Percentiles rank a stretch among this genome's conserved stretches.
phyloP scores from a whole-genome alignment of 92 coral and sea anemone species.

The Porites evermanni region DNA sequence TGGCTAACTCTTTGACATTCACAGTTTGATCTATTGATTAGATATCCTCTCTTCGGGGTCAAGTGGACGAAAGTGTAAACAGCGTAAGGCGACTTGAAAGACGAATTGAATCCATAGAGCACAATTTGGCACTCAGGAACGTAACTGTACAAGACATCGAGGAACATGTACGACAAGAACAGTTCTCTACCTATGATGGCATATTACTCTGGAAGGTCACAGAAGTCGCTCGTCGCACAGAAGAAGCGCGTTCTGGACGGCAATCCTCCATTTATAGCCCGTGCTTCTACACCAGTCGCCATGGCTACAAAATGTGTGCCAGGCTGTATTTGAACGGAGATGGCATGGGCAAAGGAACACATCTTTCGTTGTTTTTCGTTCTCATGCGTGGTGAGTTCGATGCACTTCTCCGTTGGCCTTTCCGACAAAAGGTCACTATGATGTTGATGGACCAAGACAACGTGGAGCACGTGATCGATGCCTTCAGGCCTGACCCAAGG shows the following conservation, averaged over 20 bases:
- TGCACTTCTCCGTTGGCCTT: slow-evolving; percentile 89
- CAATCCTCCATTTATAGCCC: slow-evolving; percentile 69
- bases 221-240: slow-evolving; percentile 52
- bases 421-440: slow-evolving; percentile 82
- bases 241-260: slow-evolving; percentile 61
- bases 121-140: slow-evolving; percentile 39
- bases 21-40: neutral
- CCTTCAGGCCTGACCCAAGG: slow-evolving; percentile 91
- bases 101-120: slow-evolving; percentile 47
- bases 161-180: slow-evolving; percentile 24
- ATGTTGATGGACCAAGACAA: slow-evolving; percentile 83
- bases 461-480: slow-evolving; percentile 86
- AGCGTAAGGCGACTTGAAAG: slow-evolving; percentile 45
- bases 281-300: slow-evolving; percentile 63
- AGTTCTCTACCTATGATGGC: slow-evolving; percentile 50
- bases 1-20: neutral
- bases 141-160: slow-evolving; percentile 49
- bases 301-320: slow-evolving; percentile 77
- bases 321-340: slow-evolving; percentile 72
- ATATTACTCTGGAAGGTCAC: slow-evolving; percentile 63
- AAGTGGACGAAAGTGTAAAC: slow-evolving; percentile 32
- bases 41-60: slow-evolving; percentile 45
- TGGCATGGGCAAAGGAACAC: slow-evolving; percentile 72
- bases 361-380: slow-evolving; percentile 61
- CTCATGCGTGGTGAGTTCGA: slow-evolving; percentile 79